Percentiles rank a stretch among this genome's conserved stretches.
phyloP scores from a whole-genome alignment of 2,113 vertebrate genomes.

The Acrocephalus kingi region DNA sequence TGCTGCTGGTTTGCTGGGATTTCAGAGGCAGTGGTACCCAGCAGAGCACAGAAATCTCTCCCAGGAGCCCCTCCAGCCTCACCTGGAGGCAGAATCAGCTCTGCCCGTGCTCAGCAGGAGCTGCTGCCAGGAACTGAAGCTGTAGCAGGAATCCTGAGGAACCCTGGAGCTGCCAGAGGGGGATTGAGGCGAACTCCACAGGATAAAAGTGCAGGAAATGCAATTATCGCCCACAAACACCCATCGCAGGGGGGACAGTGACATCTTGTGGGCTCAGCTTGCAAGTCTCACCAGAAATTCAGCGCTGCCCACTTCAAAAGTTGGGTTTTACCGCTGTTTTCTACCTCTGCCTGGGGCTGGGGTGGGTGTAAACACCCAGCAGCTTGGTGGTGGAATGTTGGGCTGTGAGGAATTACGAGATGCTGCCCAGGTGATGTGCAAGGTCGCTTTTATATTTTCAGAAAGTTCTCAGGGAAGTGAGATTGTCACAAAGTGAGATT shows the following conservation, averaged over 20 bases:
- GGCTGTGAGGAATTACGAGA: rapidly evolving
- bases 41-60: neutral
- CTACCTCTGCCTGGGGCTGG: rapidly evolving
- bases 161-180: neutral
- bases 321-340: rapidly evolving
- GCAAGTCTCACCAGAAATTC: neutral
- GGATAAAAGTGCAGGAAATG: no score
- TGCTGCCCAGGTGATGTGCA: no score
- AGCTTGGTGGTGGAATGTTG: rapidly evolving
- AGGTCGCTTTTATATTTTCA: neutral
- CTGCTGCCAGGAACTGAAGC: neutral
- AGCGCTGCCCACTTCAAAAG: rapidly evolving
- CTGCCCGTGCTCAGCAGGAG: rapidly evolving
- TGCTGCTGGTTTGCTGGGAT: neutral
- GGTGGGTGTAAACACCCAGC: rapidly evolving
- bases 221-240: rapidly evolving
- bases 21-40: neutral
- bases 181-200: rapidly evolving
- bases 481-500: neutral
- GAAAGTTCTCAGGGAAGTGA: neutral
- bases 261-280: constrained; percentile 67
- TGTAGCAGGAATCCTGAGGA: neutral
- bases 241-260: constrained; percentile 25
- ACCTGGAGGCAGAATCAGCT: neutral
- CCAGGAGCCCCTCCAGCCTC: neutral